Base-by-base conservation (phyloP, 2,888 invertebrate genomes). In the Homarus gammarus region DNA sequence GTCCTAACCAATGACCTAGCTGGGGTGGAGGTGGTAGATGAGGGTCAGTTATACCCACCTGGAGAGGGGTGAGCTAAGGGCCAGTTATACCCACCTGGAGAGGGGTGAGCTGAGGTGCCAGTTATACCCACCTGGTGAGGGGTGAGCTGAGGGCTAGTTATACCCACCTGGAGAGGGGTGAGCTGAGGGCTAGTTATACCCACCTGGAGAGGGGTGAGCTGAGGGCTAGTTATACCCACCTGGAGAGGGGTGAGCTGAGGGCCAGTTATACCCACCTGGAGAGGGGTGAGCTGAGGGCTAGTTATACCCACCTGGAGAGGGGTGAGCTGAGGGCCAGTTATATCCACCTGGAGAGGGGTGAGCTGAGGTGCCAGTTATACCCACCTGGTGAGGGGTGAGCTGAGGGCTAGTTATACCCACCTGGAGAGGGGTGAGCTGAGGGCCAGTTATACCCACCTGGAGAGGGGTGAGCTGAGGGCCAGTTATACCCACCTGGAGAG, bases 1-100 rank as follows among this genome's bases (percentile, higher is more conserved):
- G n/a, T n/a, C n/a, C n/a, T n/a, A n/a, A n/a, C n/a, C n/a, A 49
- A 12, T 36, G 64, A 22, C 84, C 49, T 79, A 91, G 89, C 79
- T 84, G 44, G 89, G 83, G 31, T n/a, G n/a, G n/a, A 91, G 90
- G 15, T 91, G 91, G n/a, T 87, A 88, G 33, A 78, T 91, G 44
- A 92, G 86, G 27, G 92, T 91, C 68, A 44, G 12, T 44, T 44
- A 8, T 44, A 44, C 49, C 15, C 1, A 49, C 49, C 49, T 49
- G 49, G 49, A 12, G 49, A 49, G 49, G 49, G 49, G 1, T 12
- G 1, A 49, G 49, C 10, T 49, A 49, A 49, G 44, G 44, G 44
- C 5, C 12, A 12, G n/a, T n/a, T 18, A n/a, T 31, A 6, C 18
- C 18, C 68, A n/a, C 8, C 12, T 38, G 10, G 44, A 8, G 44